A percentile compares a stretch with the other conserved stretches of the same genome.
Evolutionary conservation across 2,113 vertebrate genomes (phyloP).

Genomic region (Zapus hudsonius): DNA sequence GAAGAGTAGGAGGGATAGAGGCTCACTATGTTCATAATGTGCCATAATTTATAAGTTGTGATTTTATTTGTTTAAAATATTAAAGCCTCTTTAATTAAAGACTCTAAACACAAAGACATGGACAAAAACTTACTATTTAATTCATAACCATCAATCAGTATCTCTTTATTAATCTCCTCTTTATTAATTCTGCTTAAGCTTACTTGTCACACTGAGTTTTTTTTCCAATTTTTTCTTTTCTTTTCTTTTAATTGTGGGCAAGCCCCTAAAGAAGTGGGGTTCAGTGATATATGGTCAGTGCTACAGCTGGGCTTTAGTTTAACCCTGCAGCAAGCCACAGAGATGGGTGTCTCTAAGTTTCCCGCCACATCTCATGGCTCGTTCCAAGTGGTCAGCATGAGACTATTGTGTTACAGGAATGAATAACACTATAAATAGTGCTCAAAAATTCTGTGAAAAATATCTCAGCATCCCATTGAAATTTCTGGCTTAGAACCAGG

Average conservation of each 20-base stretch:
- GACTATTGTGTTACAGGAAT: neutral
- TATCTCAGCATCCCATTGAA: neutral
- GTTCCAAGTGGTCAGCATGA: neutral
- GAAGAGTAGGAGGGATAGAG: neutral
- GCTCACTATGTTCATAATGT: neutral
- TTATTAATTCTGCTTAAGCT: neutral
- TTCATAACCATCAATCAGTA: neutral
- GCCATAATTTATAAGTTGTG: neutral
- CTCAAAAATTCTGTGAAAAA: neutral
- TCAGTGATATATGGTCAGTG: neutral
- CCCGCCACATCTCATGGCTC: neutral
- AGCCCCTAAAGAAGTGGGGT: neutral
- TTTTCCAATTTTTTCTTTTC: neutral
- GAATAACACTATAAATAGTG: neutral
- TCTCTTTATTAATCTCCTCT: neutral
- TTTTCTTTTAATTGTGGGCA: neutral
- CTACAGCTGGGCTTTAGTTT: accelerated
- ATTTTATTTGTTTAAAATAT: neutral
- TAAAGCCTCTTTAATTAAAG: neutral
- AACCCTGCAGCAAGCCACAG: neutral
- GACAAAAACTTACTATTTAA: neutral
- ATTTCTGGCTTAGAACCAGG: neutral
- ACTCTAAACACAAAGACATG: neutral
- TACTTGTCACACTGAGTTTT: neutral
- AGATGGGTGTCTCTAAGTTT: neutral